These are phyloP conservation scores for Lasius fuliginosus DNA, from an alignment of 2,888 invertebrate species.

Conservation along the genomic window DNA sequence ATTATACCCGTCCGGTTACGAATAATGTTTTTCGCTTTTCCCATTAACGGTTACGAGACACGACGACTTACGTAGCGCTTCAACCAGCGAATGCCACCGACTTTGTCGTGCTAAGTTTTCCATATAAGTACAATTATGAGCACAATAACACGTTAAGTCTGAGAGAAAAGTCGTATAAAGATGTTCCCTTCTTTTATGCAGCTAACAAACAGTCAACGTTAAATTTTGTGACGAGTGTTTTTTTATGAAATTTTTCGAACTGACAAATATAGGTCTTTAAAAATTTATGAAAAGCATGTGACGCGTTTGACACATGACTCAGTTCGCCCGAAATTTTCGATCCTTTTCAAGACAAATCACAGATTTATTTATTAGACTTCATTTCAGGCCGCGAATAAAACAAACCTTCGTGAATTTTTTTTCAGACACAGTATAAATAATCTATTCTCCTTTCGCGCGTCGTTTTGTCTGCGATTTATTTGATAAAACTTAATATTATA, in stretches of 20 bases:
- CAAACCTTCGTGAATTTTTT: background rate
- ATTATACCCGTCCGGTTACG: slow-evolving; percentile 77
- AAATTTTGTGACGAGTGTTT: background rate
- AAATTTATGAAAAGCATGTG: slow-evolving; percentile 6
- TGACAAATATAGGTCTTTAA: slow-evolving; percentile 4
- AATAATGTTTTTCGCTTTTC: slow-evolving; percentile 78
- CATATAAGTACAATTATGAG: slow-evolving; percentile 25
- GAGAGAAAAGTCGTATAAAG: background rate
- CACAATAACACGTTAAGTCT: slow-evolving; percentile 1
- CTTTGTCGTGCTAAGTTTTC: slow-evolving; percentile 25
- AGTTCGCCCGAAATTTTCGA: background rate
- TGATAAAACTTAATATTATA: background rate
- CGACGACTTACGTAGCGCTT: slow-evolving; percentile 35
- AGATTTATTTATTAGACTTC: slow-evolving; percentile 22
- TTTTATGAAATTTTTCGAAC: background rate
- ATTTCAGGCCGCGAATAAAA: background rate
- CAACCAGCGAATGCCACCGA: slow-evolving; percentile 22
- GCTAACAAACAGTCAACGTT: background rate
- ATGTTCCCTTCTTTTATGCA: background rate
- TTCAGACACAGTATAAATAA: background rate
- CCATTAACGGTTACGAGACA: slow-evolving; percentile 74
- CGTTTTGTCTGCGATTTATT: background rate
- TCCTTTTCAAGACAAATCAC: background rate
- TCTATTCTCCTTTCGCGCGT: background rate
- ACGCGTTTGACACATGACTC: background rate